Evolutionary conservation across 2,888 invertebrate species (phyloP).

Genomic region (Lagria hirta): DNA sequence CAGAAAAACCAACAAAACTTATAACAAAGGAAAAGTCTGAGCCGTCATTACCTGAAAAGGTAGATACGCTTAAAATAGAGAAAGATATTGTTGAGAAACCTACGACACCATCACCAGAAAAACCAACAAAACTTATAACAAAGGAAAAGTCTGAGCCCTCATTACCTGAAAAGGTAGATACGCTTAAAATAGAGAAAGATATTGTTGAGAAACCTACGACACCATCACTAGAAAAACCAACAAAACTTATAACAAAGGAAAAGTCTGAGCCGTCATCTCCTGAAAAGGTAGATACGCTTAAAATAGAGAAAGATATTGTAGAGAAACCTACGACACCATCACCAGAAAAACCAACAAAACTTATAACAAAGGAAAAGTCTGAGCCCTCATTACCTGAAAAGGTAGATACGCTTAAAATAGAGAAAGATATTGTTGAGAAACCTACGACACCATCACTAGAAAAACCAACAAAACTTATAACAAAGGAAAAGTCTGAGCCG

Average conservation of each 20-base stretch:
- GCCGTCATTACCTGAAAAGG: slow-evolving; percentile 5
- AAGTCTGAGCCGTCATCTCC: too few species aligned
- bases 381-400: too few species aligned
- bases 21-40: slow-evolving; percentile 4
- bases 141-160: not conserved
- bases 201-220: slow-evolving; percentile 9
- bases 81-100: slow-evolving; percentile 5
- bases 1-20: slow-evolving; percentile 3
- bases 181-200: not conserved
- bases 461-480: slow-evolving; percentile 1
- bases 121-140: slow-evolving; percentile 1
- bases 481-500: slow-evolving; percentile 3
- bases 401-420: too few species aligned
- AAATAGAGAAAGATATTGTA: too few species aligned
- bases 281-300: too few species aligned
- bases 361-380: too few species aligned
- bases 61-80: slow-evolving; percentile 2
- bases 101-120: slow-evolving; percentile 3
- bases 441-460: too few species aligned
- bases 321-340: too few species aligned
- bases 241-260: too few species aligned
- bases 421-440: too few species aligned
- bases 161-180: slow-evolving; percentile 3
- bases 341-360: too few species aligned
- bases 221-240: slow-evolving; percentile 15